Evolutionary conservation across 2,797 vertebrate genomes (phyloP), one percentile per base, ranked within the genome.

Genomic region (Lutjanus argentimaculatus): DNA sequence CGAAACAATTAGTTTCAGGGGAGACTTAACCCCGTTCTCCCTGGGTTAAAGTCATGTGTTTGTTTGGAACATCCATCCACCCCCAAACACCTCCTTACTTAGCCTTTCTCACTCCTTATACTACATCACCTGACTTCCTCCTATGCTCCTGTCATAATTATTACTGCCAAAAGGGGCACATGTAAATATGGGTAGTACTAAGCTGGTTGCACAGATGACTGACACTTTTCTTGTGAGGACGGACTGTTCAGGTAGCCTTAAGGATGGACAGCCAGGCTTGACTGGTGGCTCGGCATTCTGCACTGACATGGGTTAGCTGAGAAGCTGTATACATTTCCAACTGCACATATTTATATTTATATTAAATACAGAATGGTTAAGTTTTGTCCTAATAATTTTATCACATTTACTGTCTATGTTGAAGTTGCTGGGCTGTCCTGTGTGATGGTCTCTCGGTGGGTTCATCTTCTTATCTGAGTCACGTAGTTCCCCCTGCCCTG

Each of bases 401-500:
- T 30, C 30, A 67, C 13, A 43, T 79, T 53, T 49, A 17, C 11
- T 43, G 2, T 58, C 10, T 3, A 40, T 57, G 45, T 45, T 17
- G 13, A 45, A 14, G n/a, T 43, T 22, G 19, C 25, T 58, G 43
- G 3, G 6, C 7, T 43, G 48, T 13, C 17, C 19, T 19, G 7
- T 51, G 71, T 59, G 58, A 11, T 2, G n/a, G 12, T 42, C 10
- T 51, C 14, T 52, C 16, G 30, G 1, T 16, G 25, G 21, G 45
- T 61, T 75, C 21, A 65, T 10, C 16, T 22, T 59, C 45, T 75
- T 45, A 52, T 65, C 52, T n/a, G 8, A 43, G 45, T 48, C 45
- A 36, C 7, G n/a, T 22, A 7, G n/a, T 45, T 67, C 46, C 14
- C 19, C 58, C 22, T 25, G 8, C 12, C 7, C 45, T 64, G 6